These are phyloP conservation scores for Brachypalpus laphriformis DNA, from an alignment of 2,888 invertebrate species.

Conservation along the genomic window DNA sequence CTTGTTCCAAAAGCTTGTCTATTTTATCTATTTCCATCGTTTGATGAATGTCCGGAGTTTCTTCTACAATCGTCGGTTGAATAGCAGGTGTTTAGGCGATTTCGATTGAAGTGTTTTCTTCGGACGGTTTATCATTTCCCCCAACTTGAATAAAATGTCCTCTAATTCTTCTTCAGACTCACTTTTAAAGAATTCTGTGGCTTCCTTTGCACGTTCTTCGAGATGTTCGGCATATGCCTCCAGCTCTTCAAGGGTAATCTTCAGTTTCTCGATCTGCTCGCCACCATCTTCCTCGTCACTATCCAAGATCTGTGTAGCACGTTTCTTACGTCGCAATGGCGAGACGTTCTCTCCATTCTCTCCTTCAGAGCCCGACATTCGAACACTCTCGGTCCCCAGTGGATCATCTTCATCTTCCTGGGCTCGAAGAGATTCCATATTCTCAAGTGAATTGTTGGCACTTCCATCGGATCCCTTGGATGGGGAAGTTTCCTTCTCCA, in stretches of 20 bases:
- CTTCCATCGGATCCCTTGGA: slow-evolving; percentile 23
- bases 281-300: slow-evolving; percentile 69
- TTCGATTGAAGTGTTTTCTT: background rate
- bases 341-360: too few species aligned
- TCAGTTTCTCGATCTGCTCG: slow-evolving; percentile 81
- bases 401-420: too few species aligned
- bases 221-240: slow-evolving; percentile 86
- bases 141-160: slow-evolving; percentile 59
- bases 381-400: too few species aligned
- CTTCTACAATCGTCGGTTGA: background rate
- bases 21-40: slow-evolving; percentile 11
- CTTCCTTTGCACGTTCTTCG: slow-evolving; percentile 89
- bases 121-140: slow-evolving; percentile 20
- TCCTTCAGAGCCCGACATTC: too few species aligned
- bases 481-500: too few species aligned
- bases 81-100: background rate
- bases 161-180: slow-evolving; percentile 82
- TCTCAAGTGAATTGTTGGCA: slow-evolving; percentile 56
- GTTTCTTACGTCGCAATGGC: too few species aligned
- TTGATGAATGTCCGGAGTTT: background rate
- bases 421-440: too few species aligned
- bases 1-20: background rate
- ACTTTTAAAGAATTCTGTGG: slow-evolving; percentile 90
- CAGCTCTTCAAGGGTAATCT: slow-evolving; percentile 88
- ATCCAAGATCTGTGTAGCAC: too few species aligned